Conservation (phyloP, 2,113 vertebrate species). For the Oryzias javanicus region DNA sequence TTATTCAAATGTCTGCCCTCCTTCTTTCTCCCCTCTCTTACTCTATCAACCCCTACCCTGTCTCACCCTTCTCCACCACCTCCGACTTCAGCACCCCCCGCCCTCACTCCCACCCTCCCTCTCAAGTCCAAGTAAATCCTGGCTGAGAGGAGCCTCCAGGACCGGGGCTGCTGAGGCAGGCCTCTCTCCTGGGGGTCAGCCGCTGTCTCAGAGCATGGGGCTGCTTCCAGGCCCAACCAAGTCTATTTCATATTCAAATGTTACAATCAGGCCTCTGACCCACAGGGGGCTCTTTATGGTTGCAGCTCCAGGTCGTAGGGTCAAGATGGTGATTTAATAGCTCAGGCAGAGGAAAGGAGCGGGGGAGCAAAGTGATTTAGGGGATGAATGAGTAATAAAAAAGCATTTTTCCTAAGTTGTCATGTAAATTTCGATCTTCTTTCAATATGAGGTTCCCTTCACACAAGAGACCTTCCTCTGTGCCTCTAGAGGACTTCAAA, state of each 20-base stretch:
- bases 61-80: constrained; percentile 38
- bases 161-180: constrained; percentile 60
- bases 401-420: constrained; percentile 80
- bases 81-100: constrained; percentile 52
- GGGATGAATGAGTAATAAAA: constrained; percentile 80
- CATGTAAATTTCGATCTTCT: constrained; percentile 71
- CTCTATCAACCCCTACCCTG: constrained; percentile 54
- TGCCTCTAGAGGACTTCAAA: constrained; percentile 63
- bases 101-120: constrained; percentile 44
- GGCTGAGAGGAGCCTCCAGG: constrained; percentile 47
- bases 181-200: constrained; percentile 77
- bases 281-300: constrained; percentile 80
- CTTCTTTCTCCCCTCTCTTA: constrained; percentile 64
- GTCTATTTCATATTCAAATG: constrained; percentile 85
- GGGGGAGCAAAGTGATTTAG: constrained; percentile 75
- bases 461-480: constrained; percentile 44
- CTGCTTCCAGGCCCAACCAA: constrained; percentile 77
- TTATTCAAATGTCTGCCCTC: constrained; percentile 80
- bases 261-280: constrained; percentile 79
- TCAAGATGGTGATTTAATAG: constrained; percentile 84
- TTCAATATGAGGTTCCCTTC: constrained; percentile 54
- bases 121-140: constrained; percentile 82
- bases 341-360: constrained; percentile 71
- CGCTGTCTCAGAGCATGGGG: constrained; percentile 66
- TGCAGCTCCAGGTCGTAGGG: constrained; percentile 75